A percentile compares a stretch with the other conserved stretches of the same genome.
These are phyloP conservation scores for Rhysida immarginata DNA, from an alignment of 1,140 invertebrate species.

Conservation along the genomic window DNA sequence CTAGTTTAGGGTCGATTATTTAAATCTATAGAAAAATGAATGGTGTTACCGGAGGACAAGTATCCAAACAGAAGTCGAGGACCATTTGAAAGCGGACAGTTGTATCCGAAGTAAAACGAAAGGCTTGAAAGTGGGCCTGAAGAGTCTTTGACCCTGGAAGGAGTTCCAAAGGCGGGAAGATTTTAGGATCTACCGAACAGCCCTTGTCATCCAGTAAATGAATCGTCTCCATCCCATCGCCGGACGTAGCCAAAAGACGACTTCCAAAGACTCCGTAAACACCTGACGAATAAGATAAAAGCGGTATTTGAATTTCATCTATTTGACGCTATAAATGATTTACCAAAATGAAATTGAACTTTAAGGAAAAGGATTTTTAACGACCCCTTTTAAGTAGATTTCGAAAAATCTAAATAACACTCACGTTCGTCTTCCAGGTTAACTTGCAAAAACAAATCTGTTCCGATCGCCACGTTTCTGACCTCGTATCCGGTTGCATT, in stretches of 20 bases:
- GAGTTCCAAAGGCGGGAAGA: not conserved
- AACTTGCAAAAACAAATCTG: not conserved
- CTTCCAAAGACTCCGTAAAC: not conserved
- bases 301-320: too few relatives aligned
- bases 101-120: not conserved
- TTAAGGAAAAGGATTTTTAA: too few relatives aligned
- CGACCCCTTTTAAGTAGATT: too few relatives aligned
- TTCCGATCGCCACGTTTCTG: not conserved
- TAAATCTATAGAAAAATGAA: not conserved
- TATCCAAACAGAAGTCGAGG: not conserved
- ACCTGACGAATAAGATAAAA: not conserved
- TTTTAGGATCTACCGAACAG: not conserved
- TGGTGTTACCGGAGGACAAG: not conserved
- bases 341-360: too few relatives aligned
- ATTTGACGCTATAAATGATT: too few relatives aligned
- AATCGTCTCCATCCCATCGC: slow-evolving; percentile 10
- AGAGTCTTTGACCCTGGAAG: not conserved
- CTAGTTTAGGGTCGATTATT: not conserved
- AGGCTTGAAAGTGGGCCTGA: not conserved
- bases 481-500: not conserved
- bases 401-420: too few relatives aligned
- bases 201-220: not conserved
- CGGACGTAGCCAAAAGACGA: not conserved
- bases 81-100: not conserved
- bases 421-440: not conserved